Conservation (phyloP, 2,797 vertebrate species). For the Cephalopachus bancanus region DNA sequence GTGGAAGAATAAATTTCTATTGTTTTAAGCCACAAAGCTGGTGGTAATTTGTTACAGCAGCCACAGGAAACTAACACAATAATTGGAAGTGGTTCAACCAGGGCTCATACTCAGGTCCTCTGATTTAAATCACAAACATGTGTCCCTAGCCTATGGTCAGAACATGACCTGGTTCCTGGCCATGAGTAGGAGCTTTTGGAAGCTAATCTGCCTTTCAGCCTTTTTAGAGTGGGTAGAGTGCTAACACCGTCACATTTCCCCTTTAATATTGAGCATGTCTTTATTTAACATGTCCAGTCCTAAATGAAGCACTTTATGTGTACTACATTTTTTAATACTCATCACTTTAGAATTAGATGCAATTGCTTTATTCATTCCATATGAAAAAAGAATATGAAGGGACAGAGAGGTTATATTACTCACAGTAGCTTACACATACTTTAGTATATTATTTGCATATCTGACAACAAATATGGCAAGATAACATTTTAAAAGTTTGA, state of each 20-base stretch:
- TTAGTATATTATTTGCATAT: background rate
- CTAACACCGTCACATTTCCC: background rate
- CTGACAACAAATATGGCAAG: background rate
- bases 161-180: background rate
- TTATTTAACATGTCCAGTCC: background rate
- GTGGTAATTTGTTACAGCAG: background rate
- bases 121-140: background rate
- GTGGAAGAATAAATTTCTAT: background rate
- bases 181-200: background rate
- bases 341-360: background rate
- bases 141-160: background rate
- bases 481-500: slow-evolving; percentile 7
- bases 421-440: background rate
- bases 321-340: background rate
- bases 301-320: background rate
- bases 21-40: background rate
- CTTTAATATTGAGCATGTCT: background rate
- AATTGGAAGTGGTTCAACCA: background rate
- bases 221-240: background rate
- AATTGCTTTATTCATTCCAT: background rate
- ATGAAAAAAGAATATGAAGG: slow-evolving; percentile 2
- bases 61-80: background rate
- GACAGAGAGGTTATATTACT: background rate
- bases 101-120: slow-evolving; percentile 7
- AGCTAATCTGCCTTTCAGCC: background rate